Percentiles rank a stretch among this genome's conserved stretches.
Conservation (phyloP, 1,140 invertebrate species). For the Hycleus phaleratus region DNA sequence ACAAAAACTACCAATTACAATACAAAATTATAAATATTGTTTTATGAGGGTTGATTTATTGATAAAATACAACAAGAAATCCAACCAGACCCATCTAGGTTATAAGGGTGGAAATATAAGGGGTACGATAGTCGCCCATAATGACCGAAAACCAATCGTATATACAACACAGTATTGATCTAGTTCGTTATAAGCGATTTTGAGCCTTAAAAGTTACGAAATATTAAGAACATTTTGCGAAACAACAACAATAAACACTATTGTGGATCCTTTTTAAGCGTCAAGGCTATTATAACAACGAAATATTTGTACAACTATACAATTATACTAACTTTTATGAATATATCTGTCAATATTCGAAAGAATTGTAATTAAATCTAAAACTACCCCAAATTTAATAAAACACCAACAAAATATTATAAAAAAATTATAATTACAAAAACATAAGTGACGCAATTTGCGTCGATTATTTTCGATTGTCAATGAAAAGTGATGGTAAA, state of each 20-base stretch:
- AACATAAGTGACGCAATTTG: no score
- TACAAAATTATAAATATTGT: background rate
- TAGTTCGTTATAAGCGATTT: constrained; percentile 8
- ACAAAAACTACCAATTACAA: no score
- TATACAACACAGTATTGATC: constrained; percentile 18
- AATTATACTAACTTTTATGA: constrained; percentile 15
- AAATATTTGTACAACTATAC: constrained; percentile 11
- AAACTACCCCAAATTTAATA: no score
- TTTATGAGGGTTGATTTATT: no score
- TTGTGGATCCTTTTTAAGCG: constrained; percentile 11
- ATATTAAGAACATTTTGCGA: constrained; percentile 3
- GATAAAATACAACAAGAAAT: background rate
- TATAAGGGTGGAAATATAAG: background rate
- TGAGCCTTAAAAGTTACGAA: background rate
- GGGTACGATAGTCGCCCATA: background rate
- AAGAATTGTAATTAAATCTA: no score
- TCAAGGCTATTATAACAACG: constrained; percentile 4
- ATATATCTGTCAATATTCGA: background rate
- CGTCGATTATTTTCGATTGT: no score
- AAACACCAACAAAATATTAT: no score
- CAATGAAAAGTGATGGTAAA: no score
- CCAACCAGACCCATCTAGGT: background rate
- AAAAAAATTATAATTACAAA: no score
- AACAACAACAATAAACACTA: background rate
- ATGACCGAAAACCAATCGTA: constrained; percentile 25